These are phyloP conservation scores for Stegana nigrithorax DNA, from an alignment of 2,888 invertebrate genomes.

Conservation along the genomic window DNA sequence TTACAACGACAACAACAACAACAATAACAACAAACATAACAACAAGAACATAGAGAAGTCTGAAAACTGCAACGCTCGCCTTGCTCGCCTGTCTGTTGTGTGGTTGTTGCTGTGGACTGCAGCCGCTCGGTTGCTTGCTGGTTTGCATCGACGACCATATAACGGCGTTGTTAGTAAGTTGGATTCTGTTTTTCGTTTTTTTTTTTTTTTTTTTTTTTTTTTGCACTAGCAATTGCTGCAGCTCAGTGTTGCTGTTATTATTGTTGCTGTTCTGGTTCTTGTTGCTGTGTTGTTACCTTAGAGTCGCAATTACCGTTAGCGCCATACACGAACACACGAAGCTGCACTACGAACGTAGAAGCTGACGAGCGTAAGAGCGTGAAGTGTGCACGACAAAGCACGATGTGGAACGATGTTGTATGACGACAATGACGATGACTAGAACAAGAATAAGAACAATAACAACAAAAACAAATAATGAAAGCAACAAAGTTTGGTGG, in stretches of 20 bases:
- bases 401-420: no score
- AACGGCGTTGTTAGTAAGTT: slow-evolving; percentile 62
- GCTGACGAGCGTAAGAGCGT: no score
- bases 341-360: no score
- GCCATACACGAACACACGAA: slow-evolving; percentile 42
- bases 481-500: no score
- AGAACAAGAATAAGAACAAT: not conserved
- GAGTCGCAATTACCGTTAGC: slow-evolving; percentile 59
- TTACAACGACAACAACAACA: not conserved
- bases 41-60: not conserved
- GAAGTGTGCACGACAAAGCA: no score
- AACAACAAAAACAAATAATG: no score
- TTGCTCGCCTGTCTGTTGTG: not conserved
- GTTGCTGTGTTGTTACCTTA: no score
- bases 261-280: slow-evolving; percentile 35
- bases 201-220: no score
- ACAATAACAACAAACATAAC: not conserved
- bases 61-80: not conserved
- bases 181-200: no score
- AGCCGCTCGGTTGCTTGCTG: slow-evolving; percentile 23
- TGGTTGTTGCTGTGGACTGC: slow-evolving; percentile 38
- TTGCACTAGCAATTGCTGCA: no score
- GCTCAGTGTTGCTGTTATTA: slow-evolving; percentile 20
- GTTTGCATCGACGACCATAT: slow-evolving; percentile 42
- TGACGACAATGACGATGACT: no score